These are phyloP conservation scores for Eustalomyia histrio DNA, from an alignment of 2,888 invertebrate species.

Conservation along the genomic window DNA sequence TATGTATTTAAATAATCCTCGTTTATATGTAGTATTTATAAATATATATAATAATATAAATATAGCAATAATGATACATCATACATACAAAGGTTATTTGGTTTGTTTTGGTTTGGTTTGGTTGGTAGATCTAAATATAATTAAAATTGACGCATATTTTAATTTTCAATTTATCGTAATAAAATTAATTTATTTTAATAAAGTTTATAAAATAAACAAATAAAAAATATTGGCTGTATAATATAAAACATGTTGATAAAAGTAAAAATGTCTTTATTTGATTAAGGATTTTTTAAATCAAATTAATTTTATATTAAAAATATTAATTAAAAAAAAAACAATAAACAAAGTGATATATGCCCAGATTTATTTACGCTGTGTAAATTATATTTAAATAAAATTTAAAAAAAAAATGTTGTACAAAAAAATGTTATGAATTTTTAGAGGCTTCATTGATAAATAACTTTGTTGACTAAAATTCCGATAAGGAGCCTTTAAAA, in stretches of 20 bases:
- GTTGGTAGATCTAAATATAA: slow-evolving; percentile 14
- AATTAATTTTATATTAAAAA: slow-evolving; percentile 37
- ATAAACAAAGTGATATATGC: background rate
- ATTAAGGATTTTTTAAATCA: slow-evolving; percentile 1
- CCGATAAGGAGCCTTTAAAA: too few species aligned
- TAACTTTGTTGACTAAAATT: too few species aligned
- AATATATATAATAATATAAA: background rate
- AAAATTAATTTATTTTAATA: slow-evolving; percentile 20
- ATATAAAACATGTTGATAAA: background rate
- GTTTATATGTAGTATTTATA: background rate
- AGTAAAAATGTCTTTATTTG: too few species aligned
- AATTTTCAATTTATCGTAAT: background rate
- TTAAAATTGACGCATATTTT: slow-evolving; percentile 33
- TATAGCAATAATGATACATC: background rate
- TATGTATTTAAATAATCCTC: background rate
- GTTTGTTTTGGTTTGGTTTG: background rate
- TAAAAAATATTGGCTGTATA: background rate
- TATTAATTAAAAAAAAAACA: background rate
- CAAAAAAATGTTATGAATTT: too few species aligned
- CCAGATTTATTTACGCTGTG: background rate
- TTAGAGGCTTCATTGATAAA: too few species aligned
- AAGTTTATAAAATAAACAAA: background rate
- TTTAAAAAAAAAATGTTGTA: too few species aligned
- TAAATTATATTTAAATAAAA: too few species aligned
- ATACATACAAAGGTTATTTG: background rate